phyloP scores from a whole-genome alignment of 1,140 invertebrate genomes.

The Drosophila serrata region DNA sequence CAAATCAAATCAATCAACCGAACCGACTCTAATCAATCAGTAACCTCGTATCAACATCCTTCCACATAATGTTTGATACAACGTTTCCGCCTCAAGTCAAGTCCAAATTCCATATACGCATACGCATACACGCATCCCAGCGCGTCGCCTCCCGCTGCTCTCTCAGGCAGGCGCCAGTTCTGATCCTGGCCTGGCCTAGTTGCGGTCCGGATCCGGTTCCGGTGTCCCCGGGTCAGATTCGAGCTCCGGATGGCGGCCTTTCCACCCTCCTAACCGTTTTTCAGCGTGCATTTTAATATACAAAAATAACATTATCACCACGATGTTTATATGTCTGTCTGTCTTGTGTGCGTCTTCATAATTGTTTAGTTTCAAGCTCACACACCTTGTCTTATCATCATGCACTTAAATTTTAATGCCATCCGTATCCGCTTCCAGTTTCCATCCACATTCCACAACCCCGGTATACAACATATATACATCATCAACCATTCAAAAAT shows the following conservation, averaged over 20 bases:
- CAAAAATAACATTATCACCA: conserved; percentile 15
- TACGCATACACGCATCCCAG: conserved; percentile 35
- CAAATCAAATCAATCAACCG: conserved; percentile 47
- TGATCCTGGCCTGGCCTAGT: conserved; percentile 7
- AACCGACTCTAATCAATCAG: conserved; percentile 53
- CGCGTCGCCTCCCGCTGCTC: conserved; percentile 35
- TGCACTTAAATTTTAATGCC: conserved; percentile 23
- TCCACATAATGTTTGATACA: conserved; percentile 40
- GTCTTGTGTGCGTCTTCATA: conserved; percentile 31
- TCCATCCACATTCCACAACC: conserved; percentile 26
- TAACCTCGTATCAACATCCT: conserved; percentile 49
- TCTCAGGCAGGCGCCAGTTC: conserved; percentile 22
- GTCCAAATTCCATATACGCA: conserved; percentile 60
- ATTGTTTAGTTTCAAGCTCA: conserved; percentile 25
- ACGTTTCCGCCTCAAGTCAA: conserved; percentile 29
- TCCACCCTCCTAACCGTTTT: conserved; percentile 40
- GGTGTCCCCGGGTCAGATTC: conserved; percentile 5
- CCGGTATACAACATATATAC: conserved; percentile 4
- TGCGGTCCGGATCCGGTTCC: conserved; percentile 1
- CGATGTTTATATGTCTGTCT: conserved; percentile 42
- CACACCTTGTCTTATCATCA: conserved; percentile 9
- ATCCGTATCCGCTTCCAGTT: conserved; percentile 26
- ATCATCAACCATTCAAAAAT: conserved; percentile 22
- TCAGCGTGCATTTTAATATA: conserved; percentile 53
- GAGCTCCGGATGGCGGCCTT: conserved; percentile 1